A percentile compares a stretch with the other conserved stretches of the same genome.
Evolutionary conservation across 2,113 vertebrate species (phyloP).

Genomic region (Tiliqua scincoides): DNA sequence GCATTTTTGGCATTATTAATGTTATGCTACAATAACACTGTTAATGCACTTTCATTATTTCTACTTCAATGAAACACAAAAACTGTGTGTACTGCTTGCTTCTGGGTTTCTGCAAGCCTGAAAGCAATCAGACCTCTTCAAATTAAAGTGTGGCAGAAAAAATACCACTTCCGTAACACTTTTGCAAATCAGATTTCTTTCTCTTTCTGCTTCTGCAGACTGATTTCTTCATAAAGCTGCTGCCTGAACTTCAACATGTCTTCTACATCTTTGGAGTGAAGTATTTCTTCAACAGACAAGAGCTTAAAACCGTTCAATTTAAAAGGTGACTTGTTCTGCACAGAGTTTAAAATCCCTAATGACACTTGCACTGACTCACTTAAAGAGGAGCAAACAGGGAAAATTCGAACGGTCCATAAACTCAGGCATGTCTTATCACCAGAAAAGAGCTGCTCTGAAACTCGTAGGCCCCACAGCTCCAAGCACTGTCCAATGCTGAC

Average conservation of each 20-base stretch:
- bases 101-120: constrained; percentile 26
- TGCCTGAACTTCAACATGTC: constrained; percentile 88
- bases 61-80: constrained; percentile 43
- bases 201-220: constrained; percentile 44
- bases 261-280: constrained; percentile 83
- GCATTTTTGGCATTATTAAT: constrained; percentile 50
- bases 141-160: constrained; percentile 7
- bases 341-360: constrained; percentile 81
- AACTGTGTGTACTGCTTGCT: constrained; percentile 13
- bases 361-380: constrained; percentile 78
- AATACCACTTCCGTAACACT: constrained; percentile 16
- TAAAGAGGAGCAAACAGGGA: constrained; percentile 82
- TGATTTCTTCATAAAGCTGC: constrained; percentile 80
- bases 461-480: constrained; percentile 77
- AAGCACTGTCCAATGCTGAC: constrained; percentile 76
- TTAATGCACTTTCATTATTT: constrained; percentile 50
- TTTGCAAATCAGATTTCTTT: constrained; percentile 48
- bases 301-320: constrained; percentile 62
- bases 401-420: constrained; percentile 89
- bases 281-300: constrained; percentile 88
- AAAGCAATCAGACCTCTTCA: constrained; percentile 22
- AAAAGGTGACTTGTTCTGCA: constrained; percentile 62
- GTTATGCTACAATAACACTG: constrained; percentile 11
- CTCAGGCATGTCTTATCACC: constrained; percentile 62
- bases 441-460: constrained; percentile 80